These are phyloP conservation scores for Pachypeltis micranthus DNA, from an alignment of 1,140 invertebrate species.

Conservation along the genomic window DNA sequence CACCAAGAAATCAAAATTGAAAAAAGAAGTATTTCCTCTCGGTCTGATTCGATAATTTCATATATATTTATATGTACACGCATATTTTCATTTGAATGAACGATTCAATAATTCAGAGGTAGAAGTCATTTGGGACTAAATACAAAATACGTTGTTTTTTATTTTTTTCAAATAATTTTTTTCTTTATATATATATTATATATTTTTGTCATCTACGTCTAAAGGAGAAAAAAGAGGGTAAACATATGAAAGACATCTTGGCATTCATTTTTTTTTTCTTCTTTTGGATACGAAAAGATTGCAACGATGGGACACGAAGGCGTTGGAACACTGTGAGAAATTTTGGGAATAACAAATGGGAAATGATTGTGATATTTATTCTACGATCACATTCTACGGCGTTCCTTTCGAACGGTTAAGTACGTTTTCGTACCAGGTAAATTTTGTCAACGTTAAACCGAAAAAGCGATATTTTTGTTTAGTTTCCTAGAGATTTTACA, in stretches of 20 bases:
- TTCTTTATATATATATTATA: background rate
- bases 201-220: background rate
- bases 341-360: no score
- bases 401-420: no score
- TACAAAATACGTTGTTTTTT: background rate
- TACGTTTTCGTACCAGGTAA: no score
- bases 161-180: background rate
- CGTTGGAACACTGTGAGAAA: no score
- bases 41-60: background rate
- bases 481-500: no score
- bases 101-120: background rate
- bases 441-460: no score
- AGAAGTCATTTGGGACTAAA: slow-evolving; percentile 6
- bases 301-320: no score
- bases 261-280: background rate
- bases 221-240: background rate
- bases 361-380: no score
- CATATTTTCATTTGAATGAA: no score
- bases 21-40: background rate
- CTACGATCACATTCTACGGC: no score
- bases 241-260: slow-evolving; percentile 4
- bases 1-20: background rate
- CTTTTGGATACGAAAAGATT: no score
- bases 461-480: no score
- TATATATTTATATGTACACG: background rate